phyloP scores from a whole-genome alignment of 30 jellyfish, hydroid and myxozoan species.

The Pelagia noctiluca region DNA sequence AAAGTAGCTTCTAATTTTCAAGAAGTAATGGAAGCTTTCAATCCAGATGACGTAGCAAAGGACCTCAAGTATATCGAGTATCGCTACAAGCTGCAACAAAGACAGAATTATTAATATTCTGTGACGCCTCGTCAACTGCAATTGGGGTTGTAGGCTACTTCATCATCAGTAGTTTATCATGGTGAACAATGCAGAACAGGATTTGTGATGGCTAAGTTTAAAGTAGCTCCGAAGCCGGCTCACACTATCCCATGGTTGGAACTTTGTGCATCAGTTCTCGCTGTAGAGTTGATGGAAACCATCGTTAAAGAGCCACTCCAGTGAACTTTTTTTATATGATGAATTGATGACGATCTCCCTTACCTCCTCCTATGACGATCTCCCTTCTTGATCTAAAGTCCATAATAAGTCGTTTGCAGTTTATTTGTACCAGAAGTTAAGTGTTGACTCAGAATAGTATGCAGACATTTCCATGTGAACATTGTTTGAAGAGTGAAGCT shows the following conservation, averaged over 20 bases:
- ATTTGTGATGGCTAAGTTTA: conserved; percentile 58
- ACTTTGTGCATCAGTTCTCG: conserved; percentile 65
- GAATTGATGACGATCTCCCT: too few relatives aligned
- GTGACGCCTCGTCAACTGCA: conserved; percentile 34
- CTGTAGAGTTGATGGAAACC: conserved; percentile 23
- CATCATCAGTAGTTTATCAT: background rate
- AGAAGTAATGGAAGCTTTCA: conserved; percentile 53
- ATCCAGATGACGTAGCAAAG: conserved; percentile 39
- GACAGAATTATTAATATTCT: conserved; percentile 15
- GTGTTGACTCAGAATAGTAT: too few relatives aligned
- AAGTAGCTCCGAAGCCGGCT: conserved; percentile 48
- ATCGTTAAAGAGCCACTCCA: too few relatives aligned
- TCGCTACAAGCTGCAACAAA: conserved; percentile 24
- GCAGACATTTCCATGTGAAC: too few relatives aligned
- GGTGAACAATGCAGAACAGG: conserved; percentile 23
- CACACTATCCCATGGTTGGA: conserved; percentile 59
- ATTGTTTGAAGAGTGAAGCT: too few relatives aligned
- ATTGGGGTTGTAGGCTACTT: conserved; percentile 45
- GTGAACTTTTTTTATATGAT: too few relatives aligned
- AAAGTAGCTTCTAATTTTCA: conserved; percentile 26
- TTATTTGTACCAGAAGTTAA: too few relatives aligned
- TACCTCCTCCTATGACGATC: too few relatives aligned
- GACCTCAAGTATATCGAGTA: conserved; percentile 20
- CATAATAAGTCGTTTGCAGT: too few relatives aligned
- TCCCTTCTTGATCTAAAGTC: too few relatives aligned